Evolutionary conservation across 1,140 invertebrate genomes (phyloP).

Genomic region (Drosophila asahinai): DNA sequence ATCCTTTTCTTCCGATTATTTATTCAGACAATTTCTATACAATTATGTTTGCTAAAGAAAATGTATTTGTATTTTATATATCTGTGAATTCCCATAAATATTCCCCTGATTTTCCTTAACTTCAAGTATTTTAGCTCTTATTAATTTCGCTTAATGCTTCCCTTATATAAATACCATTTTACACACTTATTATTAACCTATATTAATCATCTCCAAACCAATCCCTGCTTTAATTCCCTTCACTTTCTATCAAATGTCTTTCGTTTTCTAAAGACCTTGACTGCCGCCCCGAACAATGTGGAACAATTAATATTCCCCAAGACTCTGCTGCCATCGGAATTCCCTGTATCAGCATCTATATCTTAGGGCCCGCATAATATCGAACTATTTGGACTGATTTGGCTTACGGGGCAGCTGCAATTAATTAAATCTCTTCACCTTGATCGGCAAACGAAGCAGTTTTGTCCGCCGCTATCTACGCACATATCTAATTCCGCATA

Average conservation of each 20-base stretch:
- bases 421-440: constrained; percentile 73
- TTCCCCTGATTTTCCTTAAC: too few relatives aligned
- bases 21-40: too few relatives aligned
- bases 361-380: constrained; percentile 38
- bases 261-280: constrained; percentile 45
- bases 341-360: constrained; percentile 34
- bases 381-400: constrained; percentile 34
- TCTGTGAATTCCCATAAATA: too few relatives aligned
- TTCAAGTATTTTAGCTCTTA: background rate
- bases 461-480: constrained; percentile 55
- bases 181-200: background rate
- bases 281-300: constrained; percentile 30
- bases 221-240: constrained; percentile 15
- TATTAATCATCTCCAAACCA: constrained; percentile 18
- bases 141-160: background rate
- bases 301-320: constrained; percentile 44
- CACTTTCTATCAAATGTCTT: constrained; percentile 43
- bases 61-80: too few relatives aligned
- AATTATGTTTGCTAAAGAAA: too few relatives aligned
- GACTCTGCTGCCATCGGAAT: constrained; percentile 25
- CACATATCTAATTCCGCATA: constrained; percentile 71
- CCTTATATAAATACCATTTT: background rate
- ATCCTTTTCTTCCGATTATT: too few relatives aligned
- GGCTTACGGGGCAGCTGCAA: constrained; percentile 52
- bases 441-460: constrained; percentile 62